Evolutionary conservation across 1,140 invertebrate genomes (phyloP).

Genomic region (Prorops nasuta): DNA sequence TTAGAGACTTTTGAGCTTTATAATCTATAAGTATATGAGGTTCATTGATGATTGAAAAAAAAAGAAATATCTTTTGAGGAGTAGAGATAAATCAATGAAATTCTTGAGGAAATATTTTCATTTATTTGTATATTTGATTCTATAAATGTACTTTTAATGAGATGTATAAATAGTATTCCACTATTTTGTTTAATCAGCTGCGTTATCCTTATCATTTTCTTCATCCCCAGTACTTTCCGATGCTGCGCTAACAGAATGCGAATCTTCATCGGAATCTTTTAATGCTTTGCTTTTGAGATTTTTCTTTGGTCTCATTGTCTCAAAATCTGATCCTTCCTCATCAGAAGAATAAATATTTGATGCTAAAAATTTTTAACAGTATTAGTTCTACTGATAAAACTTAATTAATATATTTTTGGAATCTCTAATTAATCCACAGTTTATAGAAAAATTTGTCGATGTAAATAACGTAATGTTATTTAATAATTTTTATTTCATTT

Average conservation of each 20-base stretch:
- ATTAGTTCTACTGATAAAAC: slow-evolving; percentile 11
- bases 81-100: too few relatives aligned
- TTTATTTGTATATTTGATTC: too few relatives aligned
- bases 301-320: slow-evolving; percentile 71
- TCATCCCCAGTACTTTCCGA: slow-evolving; percentile 43
- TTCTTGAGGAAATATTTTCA: too few relatives aligned
- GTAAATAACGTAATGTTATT: slow-evolving; percentile 7
- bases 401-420: not conserved
- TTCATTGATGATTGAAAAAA: too few relatives aligned
- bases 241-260: slow-evolving; percentile 49
- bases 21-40: too few relatives aligned
- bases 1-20: too few relatives aligned
- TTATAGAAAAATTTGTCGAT: slow-evolving; percentile 9
- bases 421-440: slow-evolving; percentile 6
- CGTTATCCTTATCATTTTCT: slow-evolving; percentile 19
- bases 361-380: slow-evolving; percentile 50
- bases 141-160: too few relatives aligned
- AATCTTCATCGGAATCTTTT: slow-evolving; percentile 79
- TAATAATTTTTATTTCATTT: too few relatives aligned
- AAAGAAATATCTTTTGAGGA: too few relatives aligned
- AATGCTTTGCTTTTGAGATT: slow-evolving; percentile 76
- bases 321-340: slow-evolving; percentile 85
- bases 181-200: not conserved
- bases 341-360: slow-evolving; percentile 89
- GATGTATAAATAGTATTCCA: not conserved